Evolutionary conservation across 2,113 vertebrate species (phyloP).

Genomic region (Thomomys bottae): DNA sequence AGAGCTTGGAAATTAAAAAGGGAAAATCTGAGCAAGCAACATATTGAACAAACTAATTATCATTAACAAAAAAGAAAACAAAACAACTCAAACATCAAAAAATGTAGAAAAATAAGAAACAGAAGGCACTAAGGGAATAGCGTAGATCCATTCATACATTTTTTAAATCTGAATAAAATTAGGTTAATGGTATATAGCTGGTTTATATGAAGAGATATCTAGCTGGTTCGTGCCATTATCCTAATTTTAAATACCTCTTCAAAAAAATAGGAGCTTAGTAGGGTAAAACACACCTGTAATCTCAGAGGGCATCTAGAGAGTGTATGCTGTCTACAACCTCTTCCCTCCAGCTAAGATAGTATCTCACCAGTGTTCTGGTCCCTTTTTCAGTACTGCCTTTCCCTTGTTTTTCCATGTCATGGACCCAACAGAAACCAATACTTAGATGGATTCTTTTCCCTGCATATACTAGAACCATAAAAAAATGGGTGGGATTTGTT

Average conservation of each 20-base stretch:
- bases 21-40: neutral
- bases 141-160: neutral
- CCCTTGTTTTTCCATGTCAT: too few species aligned
- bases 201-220: too few species aligned
- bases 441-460: neutral
- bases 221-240: too few species aligned
- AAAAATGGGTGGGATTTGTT: neutral
- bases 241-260: neutral
- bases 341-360: neutral
- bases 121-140: neutral
- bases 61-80: neutral
- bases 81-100: neutral
- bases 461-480: neutral
- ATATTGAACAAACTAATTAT: constrained; percentile 22
- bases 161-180: neutral
- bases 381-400: neutral
- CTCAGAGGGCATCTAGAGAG: too few species aligned
- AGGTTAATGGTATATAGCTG: neutral
- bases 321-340: neutral
- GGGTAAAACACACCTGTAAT: neutral
- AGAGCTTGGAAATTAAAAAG: neutral
- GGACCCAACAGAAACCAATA: neutral
- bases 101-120: neutral
- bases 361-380: too few species aligned
- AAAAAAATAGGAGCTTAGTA: neutral